Base-by-base conservation (phyloP, 2,888 invertebrate genomes). In the Pecten maximus region DNA sequence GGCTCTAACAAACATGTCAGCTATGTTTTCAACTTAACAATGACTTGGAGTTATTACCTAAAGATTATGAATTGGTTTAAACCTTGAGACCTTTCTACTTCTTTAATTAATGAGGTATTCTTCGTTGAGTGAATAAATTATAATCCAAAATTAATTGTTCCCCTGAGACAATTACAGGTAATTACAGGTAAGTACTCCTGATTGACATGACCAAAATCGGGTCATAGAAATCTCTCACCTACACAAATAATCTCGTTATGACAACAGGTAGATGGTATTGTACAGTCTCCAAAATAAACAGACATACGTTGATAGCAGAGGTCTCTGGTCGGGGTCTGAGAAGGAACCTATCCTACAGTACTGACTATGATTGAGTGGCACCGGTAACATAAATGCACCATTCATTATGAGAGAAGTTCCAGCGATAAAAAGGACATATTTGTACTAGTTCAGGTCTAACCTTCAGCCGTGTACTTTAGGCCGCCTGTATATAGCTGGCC, bases 11-110 rank as follows among this genome's bases (percentile, higher is more conserved):
- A 28, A 74, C 74, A 28, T 35, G 10, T 74, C 74, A 28, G 74
- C 19, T 23, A 74, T 12, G 28, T 28, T 28, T 16, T 74, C 74
- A 74, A 35, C 23, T 2, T 12, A 12, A 74, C 74, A 28, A 74
- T 74, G 74, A 74, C 74, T 74, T 54, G 3, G 74, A 74, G 16
- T 35, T 74, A 74, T 35, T 35, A 12, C 35, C 74, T 74, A 35
- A 74, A 74, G 28, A 74, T 74, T 74, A 74, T 74, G 74, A 74
- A 74, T 74, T 28, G 74, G 74, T 74, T 74, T 74, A 35, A 74
- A 74, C 74, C 15, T n/a, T 16, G 15, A 35, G 74, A 74, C 74
- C 74, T 74, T 74, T 74, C 74, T 74, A 74, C 28, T 35, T 8
- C 35, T n/a, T 74, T 74, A 6, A 74, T 74, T 35, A 74, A 74